Base-by-base conservation (phyloP, 2,888 invertebrate species). In the Protodeltote pygarga region DNA sequence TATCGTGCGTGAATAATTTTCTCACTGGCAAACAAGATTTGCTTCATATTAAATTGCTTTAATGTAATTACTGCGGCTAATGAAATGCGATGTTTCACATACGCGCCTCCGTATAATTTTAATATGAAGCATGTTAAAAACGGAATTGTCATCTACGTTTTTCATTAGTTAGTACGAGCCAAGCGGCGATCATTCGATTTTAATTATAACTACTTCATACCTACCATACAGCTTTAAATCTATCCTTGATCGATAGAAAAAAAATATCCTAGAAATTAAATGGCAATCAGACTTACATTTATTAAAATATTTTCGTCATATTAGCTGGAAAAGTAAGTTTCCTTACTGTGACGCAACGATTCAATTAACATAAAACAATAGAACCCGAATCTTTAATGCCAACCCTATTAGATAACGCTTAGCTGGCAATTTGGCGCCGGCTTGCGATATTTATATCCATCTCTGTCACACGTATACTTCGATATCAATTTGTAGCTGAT, bases 1-100 rank as follows among this genome's bases (percentile, higher is more conserved):
- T 79, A 82, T 77, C 68, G 72, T 66, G 59, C 75, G 70, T 79
- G 80, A 81, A 81, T 85, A 82, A 81, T 83, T 76, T 81, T 77
- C 76, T 73, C 71, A 73, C 72, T 75, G 69, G 65, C 66, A 77
- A 80, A 84, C 76, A 69, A 80, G 79, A 75, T 75, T 68, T 63
- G 72, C 71, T 68, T 72, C 64, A 64, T 78, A 79, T 77, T 75
- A 77, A 76, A 79, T 71, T 77, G 77, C 77, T 77, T 77, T 80
- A 77, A 76, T 77, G 76, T 80, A 78, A 79, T 80, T 80, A 78
- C 67, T 68, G 60, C 42, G 44, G 51, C 69, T 73, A 79, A 80
- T 81, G 70, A 77, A 73, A 75, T 72, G 65, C 71, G 58, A 46
- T 33, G 50, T 62, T 66, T 63, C 41, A 48, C 40, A 54, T 67